phyloP scores from a whole-genome alignment of 2,888 invertebrate genomes.

The Euspilapteryx auroguttella region DNA sequence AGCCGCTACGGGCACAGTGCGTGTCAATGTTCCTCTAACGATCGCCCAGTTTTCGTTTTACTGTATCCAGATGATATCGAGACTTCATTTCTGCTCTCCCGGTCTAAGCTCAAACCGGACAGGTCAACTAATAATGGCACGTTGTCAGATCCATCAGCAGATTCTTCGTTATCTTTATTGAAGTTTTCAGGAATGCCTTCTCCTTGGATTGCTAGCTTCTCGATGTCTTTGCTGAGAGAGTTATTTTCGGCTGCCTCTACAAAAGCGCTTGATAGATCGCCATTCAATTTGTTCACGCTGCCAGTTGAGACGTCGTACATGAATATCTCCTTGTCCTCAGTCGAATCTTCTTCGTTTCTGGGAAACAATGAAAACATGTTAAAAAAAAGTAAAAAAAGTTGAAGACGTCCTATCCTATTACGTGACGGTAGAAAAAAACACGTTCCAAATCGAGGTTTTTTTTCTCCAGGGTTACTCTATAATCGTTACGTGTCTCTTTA shows the following conservation, averaged over 20 bases:
- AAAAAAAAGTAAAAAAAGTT: no score
- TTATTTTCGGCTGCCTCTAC: conserved; percentile 88
- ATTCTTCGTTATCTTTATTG: conserved; percentile 23
- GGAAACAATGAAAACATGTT: no score
- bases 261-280: conserved; percentile 81
- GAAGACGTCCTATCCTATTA: no score
- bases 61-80: conserved; percentile 55
- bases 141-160: conserved; percentile 43
- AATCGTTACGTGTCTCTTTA: no score
- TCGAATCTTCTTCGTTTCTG: conserved; percentile 42
- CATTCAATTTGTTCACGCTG: conserved; percentile 75
- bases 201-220: conserved; percentile 56
- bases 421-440: no score
- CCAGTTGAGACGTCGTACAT: conserved; percentile 82
- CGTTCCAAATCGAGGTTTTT: no score
- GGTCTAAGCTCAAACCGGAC: conserved; percentile 40
- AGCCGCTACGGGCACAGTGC: conserved; percentile 13
- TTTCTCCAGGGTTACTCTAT: no score
- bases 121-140: conserved; percentile 56
- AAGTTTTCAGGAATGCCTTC: conserved; percentile 47
- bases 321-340: conserved; percentile 75
- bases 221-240: conserved; percentile 67
- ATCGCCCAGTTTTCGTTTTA: conserved; percentile 54
- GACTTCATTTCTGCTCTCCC: conserved; percentile 34
- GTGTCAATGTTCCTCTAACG: conserved; percentile 38